A percentile compares a stretch with the other conserved stretches of the same genome.
Conservation (phyloP, 2,888 invertebrate genomes). For the Melanchra persicariae region DNA sequence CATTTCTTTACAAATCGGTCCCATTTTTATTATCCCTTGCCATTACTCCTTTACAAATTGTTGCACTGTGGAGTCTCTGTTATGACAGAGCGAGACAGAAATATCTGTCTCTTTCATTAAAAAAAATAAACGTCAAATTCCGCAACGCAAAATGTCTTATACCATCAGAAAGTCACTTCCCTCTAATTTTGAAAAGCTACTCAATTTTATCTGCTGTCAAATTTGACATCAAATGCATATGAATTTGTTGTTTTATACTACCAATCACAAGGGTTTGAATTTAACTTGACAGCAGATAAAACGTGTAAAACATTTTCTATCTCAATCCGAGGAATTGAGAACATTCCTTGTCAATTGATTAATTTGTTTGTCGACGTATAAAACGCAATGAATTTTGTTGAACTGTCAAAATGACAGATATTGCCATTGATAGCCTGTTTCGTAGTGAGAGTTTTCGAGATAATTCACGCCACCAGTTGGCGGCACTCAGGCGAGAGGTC, state of each 20-base stretch:
- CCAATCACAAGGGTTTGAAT: background rate
- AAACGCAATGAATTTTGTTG: background rate
- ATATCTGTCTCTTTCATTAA: background rate
- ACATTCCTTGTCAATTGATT: background rate
- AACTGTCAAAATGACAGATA: background rate
- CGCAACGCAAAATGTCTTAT: no score
- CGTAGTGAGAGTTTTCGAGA: background rate
- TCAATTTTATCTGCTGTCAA: conserved; percentile 3
- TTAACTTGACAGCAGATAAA: conserved; percentile 1
- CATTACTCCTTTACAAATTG: background rate
- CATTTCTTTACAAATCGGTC: conserved; percentile 1
- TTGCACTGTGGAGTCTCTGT: background rate
- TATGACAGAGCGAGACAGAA: background rate
- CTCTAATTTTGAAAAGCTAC: background rate
- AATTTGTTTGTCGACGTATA: background rate
- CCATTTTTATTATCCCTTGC: background rate
- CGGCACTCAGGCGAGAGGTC: no score
- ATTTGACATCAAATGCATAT: background rate
- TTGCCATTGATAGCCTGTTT: background rate
- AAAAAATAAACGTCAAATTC: background rate
- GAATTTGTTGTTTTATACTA: conserved; percentile 28
- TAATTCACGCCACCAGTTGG: no score
- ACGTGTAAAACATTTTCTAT: background rate
- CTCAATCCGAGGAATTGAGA: background rate
- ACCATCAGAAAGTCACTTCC: no score